Evolutionary conservation across 2,888 invertebrate genomes (phyloP), one percentile per base, ranked within the genome.

Genomic region (Zhuqinia jingwanae): DNA sequence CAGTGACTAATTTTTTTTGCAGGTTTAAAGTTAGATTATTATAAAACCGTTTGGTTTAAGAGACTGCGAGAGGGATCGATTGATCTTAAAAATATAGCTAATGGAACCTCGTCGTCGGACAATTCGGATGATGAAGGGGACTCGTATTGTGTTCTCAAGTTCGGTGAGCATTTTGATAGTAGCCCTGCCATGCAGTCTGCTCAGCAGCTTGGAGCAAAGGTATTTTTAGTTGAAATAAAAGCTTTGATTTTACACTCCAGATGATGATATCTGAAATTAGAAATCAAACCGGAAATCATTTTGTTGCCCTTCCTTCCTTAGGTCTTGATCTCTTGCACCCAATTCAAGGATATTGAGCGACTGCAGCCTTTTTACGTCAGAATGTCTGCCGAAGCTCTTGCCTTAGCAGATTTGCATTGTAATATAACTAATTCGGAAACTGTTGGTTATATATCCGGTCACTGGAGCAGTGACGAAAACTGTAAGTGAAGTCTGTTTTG

Each of bases 351-450:
- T 73, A 88, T 90, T 68, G 90, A 91, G 60, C 86, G 91, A 73
- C 95, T 98, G 82, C 98, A 98, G 92, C 98, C 98, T 13, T 98
- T 98, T 92, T 93, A 96, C 80, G 95, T 98, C 6, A 87, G 87
- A 87, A 87, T 87, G 83, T 87, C 84, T 79, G 84, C 80, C 63
- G 77, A 83, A 73, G 88, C 90, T 42, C 87, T 91, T 77, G 90
- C 90, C 58, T 81, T 91, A 63, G 90, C 90, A 73, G 98, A 98
- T 92, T 96, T 98, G 91, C 98, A 98, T 92, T 97, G 97, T 92
- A 98, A 98, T 93, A 94, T 98, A 91, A 97, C 96, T n/a, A 96
- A 96, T 92, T 96, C 96, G 91, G 98, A 98, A 93, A 97, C 98
- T 15, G 97, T 97, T 92, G 99, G 99, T n/a, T 99, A 98, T 92